Evolutionary conservation across 2,113 vertebrate genomes (phyloP), one percentile per base, ranked within the genome.

Genomic region (Trematomus loennbergii): DNA sequence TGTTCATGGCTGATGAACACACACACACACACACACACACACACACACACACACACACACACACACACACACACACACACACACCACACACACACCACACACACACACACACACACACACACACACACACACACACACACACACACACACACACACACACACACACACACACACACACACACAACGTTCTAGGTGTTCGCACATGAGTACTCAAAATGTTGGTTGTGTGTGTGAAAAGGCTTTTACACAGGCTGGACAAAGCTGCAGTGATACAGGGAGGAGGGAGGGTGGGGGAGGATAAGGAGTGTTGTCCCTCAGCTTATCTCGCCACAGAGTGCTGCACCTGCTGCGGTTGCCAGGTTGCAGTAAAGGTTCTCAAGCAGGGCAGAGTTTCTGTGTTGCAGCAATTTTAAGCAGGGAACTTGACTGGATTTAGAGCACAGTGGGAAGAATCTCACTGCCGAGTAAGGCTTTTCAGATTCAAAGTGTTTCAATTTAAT

Each of bases 331-430:
- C 60, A 71, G 72, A 69, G 78, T 1, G 2, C 52, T 36, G 79
- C 78, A 66, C 80, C 87, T 82, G 78, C 87, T 80, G 80, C 4
- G 66, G 81, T 82, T 84, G 83, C 83, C 87, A 85, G 85, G 79
- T 80, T 84, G 85, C 55, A 29, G 46, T 25, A 43, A 75, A 75
- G 64, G 75, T 82, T 60, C 64, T 29, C 45, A 20, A 61, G 59
- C 71, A 16, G 12, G 43, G 22, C 67, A 72, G 61, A 8, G 76
- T 76, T 78, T 72, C 77, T 49, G 52, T 33, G 81, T 71, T 80
- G 84, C 25, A 82, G 78, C 55, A 79, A 67, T 78, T 84, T 77
- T 58, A 50, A 71, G 68, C 58, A 40, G 84, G 59, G 73, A 64
- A 52, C 72, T 33, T n/a, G 71, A 83, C 80, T 82, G 87, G 81